These are phyloP conservation scores for Sander vitreus DNA, from an alignment of 2,113 vertebrate genomes.

Conservation along the genomic window DNA sequence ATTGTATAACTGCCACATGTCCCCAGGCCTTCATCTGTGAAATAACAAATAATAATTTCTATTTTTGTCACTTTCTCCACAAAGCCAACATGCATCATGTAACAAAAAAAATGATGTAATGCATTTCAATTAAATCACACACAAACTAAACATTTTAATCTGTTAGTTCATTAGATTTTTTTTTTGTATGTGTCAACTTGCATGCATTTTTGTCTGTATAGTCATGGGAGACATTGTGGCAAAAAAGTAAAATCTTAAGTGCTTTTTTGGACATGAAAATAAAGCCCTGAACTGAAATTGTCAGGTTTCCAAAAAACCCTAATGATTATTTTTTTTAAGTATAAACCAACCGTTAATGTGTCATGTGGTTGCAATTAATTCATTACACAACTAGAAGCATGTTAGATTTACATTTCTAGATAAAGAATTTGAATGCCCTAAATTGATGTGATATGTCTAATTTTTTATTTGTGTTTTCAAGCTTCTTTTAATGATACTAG, in stretches of 20 bases:
- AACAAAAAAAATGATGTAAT: slow-evolving; percentile 4
- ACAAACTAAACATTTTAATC: neutral
- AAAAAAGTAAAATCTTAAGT: neutral
- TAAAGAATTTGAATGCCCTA: neutral
- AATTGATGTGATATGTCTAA: no score
- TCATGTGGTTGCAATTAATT: neutral
- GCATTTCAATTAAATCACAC: neutral
- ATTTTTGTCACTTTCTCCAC: slow-evolving; percentile 58
- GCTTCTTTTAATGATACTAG: neutral
- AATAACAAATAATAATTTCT: slow-evolving; percentile 48
- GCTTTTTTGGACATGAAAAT: neutral
- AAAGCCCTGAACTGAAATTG: neutral
- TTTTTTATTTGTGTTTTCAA: neutral
- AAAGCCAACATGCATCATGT: slow-evolving; percentile 26
- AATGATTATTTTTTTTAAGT: neutral
- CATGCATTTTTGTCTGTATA: neutral
- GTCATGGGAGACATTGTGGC: neutral
- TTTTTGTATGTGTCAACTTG: neutral
- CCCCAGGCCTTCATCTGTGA: slow-evolving; percentile 17
- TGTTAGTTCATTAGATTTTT: neutral
- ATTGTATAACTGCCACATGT: slow-evolving; percentile 58
- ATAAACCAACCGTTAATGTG: neutral
- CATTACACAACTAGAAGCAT: neutral
- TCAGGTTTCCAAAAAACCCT: neutral
- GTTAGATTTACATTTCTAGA: neutral